Percentiles rank a stretch among this genome's conserved stretches.
These are phyloP conservation scores for Oryzias sinensis DNA, from an alignment of 2,797 vertebrate genomes.

Conservation along the genomic window DNA sequence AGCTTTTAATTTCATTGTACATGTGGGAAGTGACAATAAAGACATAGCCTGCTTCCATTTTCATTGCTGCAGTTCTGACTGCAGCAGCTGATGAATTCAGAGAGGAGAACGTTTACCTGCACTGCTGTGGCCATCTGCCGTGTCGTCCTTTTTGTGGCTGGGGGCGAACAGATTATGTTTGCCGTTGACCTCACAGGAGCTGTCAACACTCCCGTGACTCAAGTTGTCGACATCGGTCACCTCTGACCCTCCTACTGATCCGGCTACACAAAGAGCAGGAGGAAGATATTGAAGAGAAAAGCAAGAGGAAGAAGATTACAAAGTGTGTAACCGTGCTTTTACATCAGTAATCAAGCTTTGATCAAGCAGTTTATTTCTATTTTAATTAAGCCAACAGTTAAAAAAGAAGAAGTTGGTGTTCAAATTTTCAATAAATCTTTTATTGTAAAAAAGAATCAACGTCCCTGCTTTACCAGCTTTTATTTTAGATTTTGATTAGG, in stretches of 20 bases:
- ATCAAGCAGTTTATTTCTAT: too few species aligned
- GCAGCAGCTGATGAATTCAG: slow-evolving; percentile 29
- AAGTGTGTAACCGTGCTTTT: neutral
- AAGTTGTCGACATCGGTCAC: slow-evolving; percentile 83
- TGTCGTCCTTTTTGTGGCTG: slow-evolving; percentile 79
- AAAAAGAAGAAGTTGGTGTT: too few species aligned
- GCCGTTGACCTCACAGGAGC: slow-evolving; percentile 84
- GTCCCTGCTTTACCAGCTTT: too few species aligned
- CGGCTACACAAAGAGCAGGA: slow-evolving; percentile 26
- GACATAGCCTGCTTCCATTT: neutral
- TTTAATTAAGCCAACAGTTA: too few species aligned
- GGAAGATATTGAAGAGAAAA: neutral
- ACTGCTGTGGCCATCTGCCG: slow-evolving; percentile 81
- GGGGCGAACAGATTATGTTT: slow-evolving; percentile 82
- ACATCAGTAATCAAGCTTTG: too few species aligned
- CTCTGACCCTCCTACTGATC: slow-evolving; percentile 45
- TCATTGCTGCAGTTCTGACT: neutral
- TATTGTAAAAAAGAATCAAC: too few species aligned
- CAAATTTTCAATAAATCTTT: too few species aligned
- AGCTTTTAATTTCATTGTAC: too few species aligned
- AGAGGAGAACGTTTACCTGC: slow-evolving; percentile 77
- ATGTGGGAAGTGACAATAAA: neutral
- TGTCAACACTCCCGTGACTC: slow-evolving; percentile 89
- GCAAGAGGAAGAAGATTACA: neutral
- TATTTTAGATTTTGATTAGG: too few species aligned